Conservation (phyloP, 2,888 invertebrate genomes). For the Mimumesa dahlbomi region DNA sequence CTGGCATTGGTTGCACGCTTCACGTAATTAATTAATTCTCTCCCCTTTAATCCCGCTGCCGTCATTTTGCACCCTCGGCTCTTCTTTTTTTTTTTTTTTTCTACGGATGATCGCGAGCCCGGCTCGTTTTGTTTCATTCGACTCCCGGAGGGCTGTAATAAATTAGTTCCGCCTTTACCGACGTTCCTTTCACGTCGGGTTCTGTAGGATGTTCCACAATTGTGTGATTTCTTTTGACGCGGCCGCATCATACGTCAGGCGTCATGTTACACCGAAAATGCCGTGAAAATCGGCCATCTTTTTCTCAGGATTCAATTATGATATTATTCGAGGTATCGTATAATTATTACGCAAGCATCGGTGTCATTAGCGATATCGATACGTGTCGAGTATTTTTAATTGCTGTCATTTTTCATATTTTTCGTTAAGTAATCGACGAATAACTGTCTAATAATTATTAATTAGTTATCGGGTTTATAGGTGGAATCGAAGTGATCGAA, state of each 20-base stretch:
- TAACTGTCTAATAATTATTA: no score
- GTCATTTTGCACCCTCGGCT: conserved; percentile 11
- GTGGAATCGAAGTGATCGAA: no score
- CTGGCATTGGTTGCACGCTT: conserved; percentile 6
- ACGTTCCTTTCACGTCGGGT: not conserved
- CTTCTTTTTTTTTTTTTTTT: not conserved
- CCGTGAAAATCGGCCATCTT: not conserved
- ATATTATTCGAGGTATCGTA: no score
- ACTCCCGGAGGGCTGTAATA: conserved; percentile 24
- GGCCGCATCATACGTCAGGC: no score
- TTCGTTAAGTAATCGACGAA: no score
- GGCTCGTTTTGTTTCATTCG: conserved; percentile 28
- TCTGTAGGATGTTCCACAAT: not conserved
- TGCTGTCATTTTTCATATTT: no score
- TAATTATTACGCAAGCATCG: no score
- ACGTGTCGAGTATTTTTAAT: no score
- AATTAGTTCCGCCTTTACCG: conserved; percentile 25
- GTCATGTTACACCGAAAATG: not conserved
- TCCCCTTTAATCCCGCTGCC: conserved; percentile 19
- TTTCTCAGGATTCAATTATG: no score
- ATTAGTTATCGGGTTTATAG: no score
- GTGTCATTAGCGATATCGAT: no score
- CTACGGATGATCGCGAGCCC: conserved; percentile 3
- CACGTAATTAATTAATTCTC: conserved; percentile 42
- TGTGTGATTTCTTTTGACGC: conserved; percentile 8